phyloP scores from a whole-genome alignment of 2,888 invertebrate genomes.

The Torymus aiolomorphi region DNA sequence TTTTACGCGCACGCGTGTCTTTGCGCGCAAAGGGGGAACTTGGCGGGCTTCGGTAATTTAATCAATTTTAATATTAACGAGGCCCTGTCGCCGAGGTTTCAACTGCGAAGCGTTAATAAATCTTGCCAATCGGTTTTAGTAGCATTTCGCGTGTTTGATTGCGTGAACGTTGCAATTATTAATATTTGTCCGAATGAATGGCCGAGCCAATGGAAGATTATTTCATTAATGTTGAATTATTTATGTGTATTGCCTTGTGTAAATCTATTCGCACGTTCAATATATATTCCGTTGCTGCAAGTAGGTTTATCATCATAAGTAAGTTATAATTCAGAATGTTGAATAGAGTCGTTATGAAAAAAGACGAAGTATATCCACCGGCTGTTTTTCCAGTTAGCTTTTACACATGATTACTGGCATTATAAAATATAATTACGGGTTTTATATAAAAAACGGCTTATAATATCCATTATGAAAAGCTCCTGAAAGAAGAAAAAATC shows the following conservation, averaged over 20 bases:
- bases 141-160: background rate
- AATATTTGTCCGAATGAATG: background rate
- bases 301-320: no score
- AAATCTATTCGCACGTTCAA: no score
- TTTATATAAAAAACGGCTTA: no score
- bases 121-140: background rate
- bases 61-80: slow-evolving; percentile 11
- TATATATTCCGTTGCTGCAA: no score
- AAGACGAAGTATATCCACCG: no score
- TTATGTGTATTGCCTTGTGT: slow-evolving; percentile 13
- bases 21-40: background rate
- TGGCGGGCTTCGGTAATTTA: background rate
- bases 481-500: no score
- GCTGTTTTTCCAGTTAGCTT: no score
- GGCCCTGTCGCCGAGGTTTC: background rate
- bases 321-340: no score
- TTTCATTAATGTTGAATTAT: slow-evolving; percentile 15
- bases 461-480: no score
- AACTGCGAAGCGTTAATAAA: background rate
- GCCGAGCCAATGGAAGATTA: background rate
- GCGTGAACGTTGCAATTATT: background rate
- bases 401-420: no score
- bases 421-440: no score
- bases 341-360: no score
- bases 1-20: background rate